Percentiles rank a stretch among this genome's conserved stretches.
Conservation (phyloP, 2,113 vertebrate species). For the Mesembrinibis cayennensis region DNA sequence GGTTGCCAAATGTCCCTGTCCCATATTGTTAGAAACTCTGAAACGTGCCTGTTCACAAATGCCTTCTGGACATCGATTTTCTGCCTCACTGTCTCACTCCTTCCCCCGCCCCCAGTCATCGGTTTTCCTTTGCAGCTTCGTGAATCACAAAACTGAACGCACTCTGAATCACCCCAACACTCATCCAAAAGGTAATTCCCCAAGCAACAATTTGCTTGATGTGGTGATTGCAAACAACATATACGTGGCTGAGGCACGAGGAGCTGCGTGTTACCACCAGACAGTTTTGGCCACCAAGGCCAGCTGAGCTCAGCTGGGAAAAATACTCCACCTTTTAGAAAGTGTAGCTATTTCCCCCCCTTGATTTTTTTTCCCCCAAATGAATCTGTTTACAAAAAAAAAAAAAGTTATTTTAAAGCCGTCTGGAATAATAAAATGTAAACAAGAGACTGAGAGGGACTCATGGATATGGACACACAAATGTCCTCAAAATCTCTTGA, state of each 20-base stretch:
- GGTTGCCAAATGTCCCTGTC: background rate
- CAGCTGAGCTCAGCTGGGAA: background rate
- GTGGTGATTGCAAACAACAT: slow-evolving; percentile 2
- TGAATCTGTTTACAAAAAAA: background rate
- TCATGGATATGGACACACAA: background rate
- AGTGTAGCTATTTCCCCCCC: background rate
- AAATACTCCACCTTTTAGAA: background rate
- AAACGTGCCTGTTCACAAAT: background rate
- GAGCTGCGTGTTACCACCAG: background rate
- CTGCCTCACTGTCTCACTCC: background rate
- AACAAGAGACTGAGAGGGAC: background rate
- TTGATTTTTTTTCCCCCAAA: background rate
- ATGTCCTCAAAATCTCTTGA: background rate
- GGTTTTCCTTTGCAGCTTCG: background rate
- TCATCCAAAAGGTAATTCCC: slow-evolving; percentile 59
- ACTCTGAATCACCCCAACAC: slow-evolving; percentile 55
- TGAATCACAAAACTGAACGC: slow-evolving; percentile 30
- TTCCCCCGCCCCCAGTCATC: background rate
- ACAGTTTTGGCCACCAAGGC: background rate
- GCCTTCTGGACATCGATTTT: background rate
- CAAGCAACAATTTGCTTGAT: slow-evolving; percentile 21
- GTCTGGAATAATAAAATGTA: background rate
- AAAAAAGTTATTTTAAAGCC: background rate
- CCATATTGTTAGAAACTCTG: background rate
- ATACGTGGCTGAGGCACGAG: background rate